phyloP scores from a whole-genome alignment of 2,888 invertebrate genomes.

The Drosophila glabriapex region DNA sequence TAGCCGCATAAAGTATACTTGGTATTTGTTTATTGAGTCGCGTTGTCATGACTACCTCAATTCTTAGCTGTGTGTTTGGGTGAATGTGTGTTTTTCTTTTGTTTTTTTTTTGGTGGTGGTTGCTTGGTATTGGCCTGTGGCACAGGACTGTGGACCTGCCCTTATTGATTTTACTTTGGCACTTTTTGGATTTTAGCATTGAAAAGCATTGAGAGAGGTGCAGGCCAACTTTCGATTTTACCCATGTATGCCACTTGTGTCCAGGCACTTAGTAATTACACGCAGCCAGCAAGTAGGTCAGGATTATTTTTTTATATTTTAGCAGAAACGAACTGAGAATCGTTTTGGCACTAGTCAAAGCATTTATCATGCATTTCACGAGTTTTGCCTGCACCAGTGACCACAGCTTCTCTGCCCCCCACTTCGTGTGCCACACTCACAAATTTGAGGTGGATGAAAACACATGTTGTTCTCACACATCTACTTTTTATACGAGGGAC shows the following conservation, averaged over 20 bases:
- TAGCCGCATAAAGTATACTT: slow-evolving; percentile 55
- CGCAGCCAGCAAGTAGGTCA: slow-evolving; percentile 66
- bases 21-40: slow-evolving; percentile 70
- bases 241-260: slow-evolving; percentile 55
- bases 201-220: slow-evolving; percentile 49
- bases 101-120: slow-evolving; percentile 60
- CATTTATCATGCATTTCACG: slow-evolving; percentile 74
- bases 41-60: slow-evolving; percentile 64
- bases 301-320: slow-evolving; percentile 25
- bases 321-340: slow-evolving; percentile 18
- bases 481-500: slow-evolving; percentile 7
- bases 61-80: slow-evolving; percentile 39
- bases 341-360: slow-evolving; percentile 28
- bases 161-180: slow-evolving; percentile 67
- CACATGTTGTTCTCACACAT: slow-evolving; percentile 65
- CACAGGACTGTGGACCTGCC: slow-evolving; percentile 40
- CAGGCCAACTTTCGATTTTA: slow-evolving; percentile 74
- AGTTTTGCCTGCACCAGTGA: slow-evolving; percentile 63
- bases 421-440: neutral
- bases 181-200: slow-evolving; percentile 29
- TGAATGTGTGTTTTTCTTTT: neutral
- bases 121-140: slow-evolving; percentile 77
- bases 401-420: slow-evolving; percentile 48
- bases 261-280: slow-evolving; percentile 59
- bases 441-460: slow-evolving; percentile 46